Base-by-base conservation (phyloP, 2,888 invertebrate genomes). In the Herminia tarsipennalis region DNA sequence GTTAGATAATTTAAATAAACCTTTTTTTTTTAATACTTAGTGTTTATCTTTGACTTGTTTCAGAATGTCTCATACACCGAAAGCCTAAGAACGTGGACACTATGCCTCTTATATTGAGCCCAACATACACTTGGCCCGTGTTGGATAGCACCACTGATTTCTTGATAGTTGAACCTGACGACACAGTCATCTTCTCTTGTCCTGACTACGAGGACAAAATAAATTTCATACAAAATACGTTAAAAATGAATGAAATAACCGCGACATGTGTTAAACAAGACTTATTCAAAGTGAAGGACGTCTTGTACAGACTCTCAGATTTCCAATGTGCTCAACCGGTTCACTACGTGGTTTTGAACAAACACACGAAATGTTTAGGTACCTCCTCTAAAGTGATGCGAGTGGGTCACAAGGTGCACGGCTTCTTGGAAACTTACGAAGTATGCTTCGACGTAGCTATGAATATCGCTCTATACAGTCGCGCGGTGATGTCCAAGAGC, bases 21-120 rank as follows among this genome's bases (percentile, higher is more conserved):
- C 3, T 13, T 27, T 6, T 3, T 13, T 6, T n/a, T n/a, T n/a
- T n/a, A n/a, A n/a, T n/a, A n/a, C n/a, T n/a, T n/a, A n/a, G n/a
- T n/a, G n/a, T n/a, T n/a, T n/a, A n/a, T n/a, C n/a, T n/a, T n/a
- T n/a, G n/a, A n/a, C n/a, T n/a, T 42, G 9, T 69, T 69, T 18
- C 54, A 69, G 69, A 3, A 4, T 71, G 69, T 35, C 45, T 70
- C 9, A 56, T 67, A 47, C 25, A 37, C 16, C 56, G 45, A 21
- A 37, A 41, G 16, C 24, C 20, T 8, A 17, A 29, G 24, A 27
- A 50, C 8, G 13, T 10, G 1, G 5, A 13, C 12, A 20, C 50
- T 13, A 53, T 53, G 37, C 70, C 73, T 0, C 43, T 70, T 2
- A n/a, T 65, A 3, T 17, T 70, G 3, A 50, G 35, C 20, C 12